Evolutionary conservation across 2,113 vertebrate genomes (phyloP).

Genomic region (Apodemus sylvaticus): DNA sequence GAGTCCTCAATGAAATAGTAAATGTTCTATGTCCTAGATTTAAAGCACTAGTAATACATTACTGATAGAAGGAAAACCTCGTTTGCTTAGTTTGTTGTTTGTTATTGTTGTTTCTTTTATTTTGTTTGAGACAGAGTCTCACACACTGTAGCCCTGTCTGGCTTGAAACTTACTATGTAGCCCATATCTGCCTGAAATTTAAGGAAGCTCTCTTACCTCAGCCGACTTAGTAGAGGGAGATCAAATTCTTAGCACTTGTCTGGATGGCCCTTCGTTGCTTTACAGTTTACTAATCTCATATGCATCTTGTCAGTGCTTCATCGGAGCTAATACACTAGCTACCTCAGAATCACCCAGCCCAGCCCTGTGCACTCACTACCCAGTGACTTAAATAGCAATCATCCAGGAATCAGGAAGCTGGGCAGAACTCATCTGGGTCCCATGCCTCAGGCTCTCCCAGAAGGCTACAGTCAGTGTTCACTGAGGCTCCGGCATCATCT

Average conservation of each 20-base stretch:
- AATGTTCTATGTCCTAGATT: neutral
- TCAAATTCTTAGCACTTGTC: neutral
- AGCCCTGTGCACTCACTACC: neutral
- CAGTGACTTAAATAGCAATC: neutral
- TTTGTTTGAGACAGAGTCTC: neutral
- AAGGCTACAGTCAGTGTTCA: neutral
- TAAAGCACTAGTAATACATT: neutral
- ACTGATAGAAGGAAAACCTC: neutral
- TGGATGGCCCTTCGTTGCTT: neutral
- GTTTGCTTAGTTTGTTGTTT: neutral
- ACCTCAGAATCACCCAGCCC: neutral
- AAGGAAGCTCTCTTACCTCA: neutral
- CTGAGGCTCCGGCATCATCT: neutral
- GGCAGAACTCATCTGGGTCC: neutral
- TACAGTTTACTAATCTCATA: neutral
- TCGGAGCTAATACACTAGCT: neutral
- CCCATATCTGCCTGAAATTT: neutral
- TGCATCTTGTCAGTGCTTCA: neutral
- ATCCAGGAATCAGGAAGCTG: neutral
- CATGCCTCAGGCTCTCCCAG: neutral
- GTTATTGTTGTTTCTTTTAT: neutral
- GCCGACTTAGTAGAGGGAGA: neutral
- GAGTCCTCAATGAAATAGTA: neutral
- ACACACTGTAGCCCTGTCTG: neutral
- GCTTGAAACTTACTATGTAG: neutral